Evolutionary conservation across 2,888 invertebrate genomes (phyloP), one percentile per base, ranked within the genome.

Genomic region (Drosophila longiperda): DNA sequence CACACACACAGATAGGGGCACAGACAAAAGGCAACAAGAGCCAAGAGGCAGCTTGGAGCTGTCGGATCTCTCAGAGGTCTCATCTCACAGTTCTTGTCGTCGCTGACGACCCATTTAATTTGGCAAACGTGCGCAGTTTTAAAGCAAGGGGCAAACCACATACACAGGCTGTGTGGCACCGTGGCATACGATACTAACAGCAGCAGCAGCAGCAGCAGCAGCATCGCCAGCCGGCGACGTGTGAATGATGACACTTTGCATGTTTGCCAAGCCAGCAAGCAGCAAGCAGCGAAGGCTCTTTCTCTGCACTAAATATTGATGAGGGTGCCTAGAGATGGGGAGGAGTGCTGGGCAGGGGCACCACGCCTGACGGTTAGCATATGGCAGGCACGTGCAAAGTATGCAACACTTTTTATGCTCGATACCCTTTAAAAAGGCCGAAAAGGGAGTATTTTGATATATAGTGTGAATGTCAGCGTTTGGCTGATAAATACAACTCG

Each of bases 231-330:
- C 71, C 66, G 73, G 73, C 84, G 87, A 89, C 84, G 88, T 90
- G 90, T 88, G 87, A 90, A 89, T 88, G 90, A 90, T 90, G 90
- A 87, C 89, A 90, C 90, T 90, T 87, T 89, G 89, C 89, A 87
- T 87, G 89, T 89, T 87, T 89, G 89, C 84, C 87, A 81, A 89
- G 87, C 87, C 84, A 82, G 34, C 78, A 84, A 55, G 45, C 45
- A 66, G 57, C 15, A 23, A 29, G 29, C 48, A 45, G 59, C 65
- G 67, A 62, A 62, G 74, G 81, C 57, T 57, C 57, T 45, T 42
- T 57, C 77, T 77, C 77, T 67, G 80, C 84, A 84, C 89, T 89
- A 87, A 89, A 87, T 87, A 89, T 87, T 87, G 87, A 87, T 87
- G 87, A 87, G 87, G 84, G 72, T 83, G 75, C 79, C 59, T 73